Percentiles rank a stretch among this genome's conserved stretches.
Evolutionary conservation across 1,140 invertebrate species (phyloP).

Genomic region (Scylla paramamosain): DNA sequence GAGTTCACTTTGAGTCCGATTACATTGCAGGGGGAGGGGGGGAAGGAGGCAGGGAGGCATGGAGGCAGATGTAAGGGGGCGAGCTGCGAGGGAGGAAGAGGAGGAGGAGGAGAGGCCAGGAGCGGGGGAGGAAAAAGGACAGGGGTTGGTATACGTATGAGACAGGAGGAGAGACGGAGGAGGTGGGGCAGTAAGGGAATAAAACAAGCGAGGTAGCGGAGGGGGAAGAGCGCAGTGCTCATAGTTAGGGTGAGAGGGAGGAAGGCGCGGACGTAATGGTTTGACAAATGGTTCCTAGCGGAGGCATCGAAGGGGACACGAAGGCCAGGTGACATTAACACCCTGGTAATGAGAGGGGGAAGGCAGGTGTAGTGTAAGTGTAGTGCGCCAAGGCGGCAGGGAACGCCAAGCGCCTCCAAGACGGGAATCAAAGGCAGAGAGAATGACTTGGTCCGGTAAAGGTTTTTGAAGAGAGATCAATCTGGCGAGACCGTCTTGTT

Average conservation of each 20-base stretch:
- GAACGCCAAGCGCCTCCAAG: background rate
- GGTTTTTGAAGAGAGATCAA: constrained; percentile 2
- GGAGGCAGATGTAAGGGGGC: background rate
- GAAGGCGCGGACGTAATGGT: constrained; percentile 27
- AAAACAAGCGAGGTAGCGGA: background rate
- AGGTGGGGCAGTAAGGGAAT: background rate
- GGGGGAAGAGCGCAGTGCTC: constrained; percentile 19
- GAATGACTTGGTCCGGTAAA: background rate
- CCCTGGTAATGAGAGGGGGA: background rate
- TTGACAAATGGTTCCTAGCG: background rate
- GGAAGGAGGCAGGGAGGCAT: background rate
- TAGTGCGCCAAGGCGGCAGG: background rate
- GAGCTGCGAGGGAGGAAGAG: background rate
- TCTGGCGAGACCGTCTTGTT: constrained; percentile 10
- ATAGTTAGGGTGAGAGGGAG: constrained; percentile 48
- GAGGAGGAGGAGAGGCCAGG: background rate
- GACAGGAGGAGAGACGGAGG: constrained; percentile 25
- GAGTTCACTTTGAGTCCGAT: constrained; percentile 60
- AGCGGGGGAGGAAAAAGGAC: constrained; percentile 18
- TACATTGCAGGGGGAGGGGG: background rate
- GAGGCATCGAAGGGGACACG: constrained; percentile 46
- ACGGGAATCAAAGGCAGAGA: background rate
- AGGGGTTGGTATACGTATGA: constrained; percentile 9
- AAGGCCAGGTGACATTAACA: constrained; percentile 6
- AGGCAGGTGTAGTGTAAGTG: background rate